phyloP scores from a whole-genome alignment of 2,888 invertebrate species.

The Caenorhabditis wallacei region DNA sequence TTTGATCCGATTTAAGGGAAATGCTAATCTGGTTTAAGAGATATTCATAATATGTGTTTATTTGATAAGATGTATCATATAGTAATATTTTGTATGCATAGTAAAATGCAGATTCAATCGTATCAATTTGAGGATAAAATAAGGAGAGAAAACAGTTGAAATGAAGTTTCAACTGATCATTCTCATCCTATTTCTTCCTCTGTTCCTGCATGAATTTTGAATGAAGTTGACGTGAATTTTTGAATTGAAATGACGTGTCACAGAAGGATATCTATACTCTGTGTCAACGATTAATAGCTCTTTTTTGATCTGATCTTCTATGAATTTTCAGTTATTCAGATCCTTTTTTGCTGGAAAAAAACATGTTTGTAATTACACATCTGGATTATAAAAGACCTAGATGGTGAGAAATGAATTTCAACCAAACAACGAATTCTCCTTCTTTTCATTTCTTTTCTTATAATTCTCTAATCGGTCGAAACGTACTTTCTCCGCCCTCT shows the following conservation, averaged over 20 bases:
- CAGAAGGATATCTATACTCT: background rate
- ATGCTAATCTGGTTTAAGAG: conserved; percentile 16
- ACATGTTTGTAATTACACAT: conserved; percentile 7
- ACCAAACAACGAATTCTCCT: background rate
- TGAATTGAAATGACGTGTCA: conserved; percentile 14
- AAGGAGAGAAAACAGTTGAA: conserved; percentile 3
- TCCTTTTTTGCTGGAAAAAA: background rate
- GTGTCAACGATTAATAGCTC: conserved; percentile 10
- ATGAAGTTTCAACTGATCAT: conserved; percentile 30
- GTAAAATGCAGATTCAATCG: too few relatives aligned
- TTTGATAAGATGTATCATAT: background rate
- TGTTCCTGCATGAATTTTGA: conserved; percentile 27
- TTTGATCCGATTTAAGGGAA: conserved; percentile 23
- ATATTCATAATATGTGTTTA: background rate
- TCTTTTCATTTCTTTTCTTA: background rate
- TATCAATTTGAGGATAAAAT: too few relatives aligned
- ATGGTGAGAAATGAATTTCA: background rate
- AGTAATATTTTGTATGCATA: too few relatives aligned
- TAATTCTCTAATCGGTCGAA: background rate
- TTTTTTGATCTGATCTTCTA: conserved; percentile 28
- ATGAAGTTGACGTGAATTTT: conserved; percentile 8
- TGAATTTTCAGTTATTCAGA: background rate
- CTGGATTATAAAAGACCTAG: conserved; percentile 12
- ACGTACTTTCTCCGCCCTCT: conserved; percentile 3
- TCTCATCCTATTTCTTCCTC: background rate